phyloP scores from a whole-genome alignment of 2,113 vertebrate species.

The Amazona vittata region DNA sequence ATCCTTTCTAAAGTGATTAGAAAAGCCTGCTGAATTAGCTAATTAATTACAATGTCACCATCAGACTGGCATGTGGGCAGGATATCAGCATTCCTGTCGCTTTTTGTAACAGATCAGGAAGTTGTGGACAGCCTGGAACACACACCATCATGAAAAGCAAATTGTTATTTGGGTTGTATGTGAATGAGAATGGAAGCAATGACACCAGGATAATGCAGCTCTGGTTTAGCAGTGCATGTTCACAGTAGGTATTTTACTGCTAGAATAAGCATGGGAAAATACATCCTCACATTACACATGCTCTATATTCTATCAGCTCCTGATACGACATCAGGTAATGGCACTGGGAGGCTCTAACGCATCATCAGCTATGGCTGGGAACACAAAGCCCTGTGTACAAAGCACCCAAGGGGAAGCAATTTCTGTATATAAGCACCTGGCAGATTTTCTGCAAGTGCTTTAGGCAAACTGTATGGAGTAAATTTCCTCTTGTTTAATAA shows the following conservation, averaged over 20 bases:
- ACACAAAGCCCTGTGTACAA: not conserved
- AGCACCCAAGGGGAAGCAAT: not conserved
- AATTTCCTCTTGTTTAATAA: not conserved
- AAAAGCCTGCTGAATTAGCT: not conserved
- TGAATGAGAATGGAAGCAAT: not conserved
- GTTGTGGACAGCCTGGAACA: not conserved
- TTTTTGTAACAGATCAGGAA: not conserved
- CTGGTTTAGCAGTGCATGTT: not conserved
- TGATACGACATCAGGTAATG: not conserved
- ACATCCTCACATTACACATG: rapidly evolving
- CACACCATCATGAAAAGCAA: not conserved
- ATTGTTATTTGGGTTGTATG: rapidly evolving
- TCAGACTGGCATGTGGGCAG: not conserved
- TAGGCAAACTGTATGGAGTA: not conserved
- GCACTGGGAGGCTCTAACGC: rapidly evolving
- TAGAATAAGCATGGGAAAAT: not conserved
- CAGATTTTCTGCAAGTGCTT: not conserved
- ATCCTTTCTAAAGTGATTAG: not conserved
- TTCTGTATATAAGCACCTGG: not conserved
- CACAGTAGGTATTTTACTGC: not conserved
- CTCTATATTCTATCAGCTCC: rapidly evolving
- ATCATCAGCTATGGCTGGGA: rapidly evolving
- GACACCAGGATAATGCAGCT: rapidly evolving
- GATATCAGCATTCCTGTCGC: rapidly evolving
- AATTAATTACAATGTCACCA: not conserved